Evolutionary conservation across 64 coral and sea anemone species (phyloP), one percentile per base, ranked within the genome.

Genomic region (Montipora efflorescens): DNA sequence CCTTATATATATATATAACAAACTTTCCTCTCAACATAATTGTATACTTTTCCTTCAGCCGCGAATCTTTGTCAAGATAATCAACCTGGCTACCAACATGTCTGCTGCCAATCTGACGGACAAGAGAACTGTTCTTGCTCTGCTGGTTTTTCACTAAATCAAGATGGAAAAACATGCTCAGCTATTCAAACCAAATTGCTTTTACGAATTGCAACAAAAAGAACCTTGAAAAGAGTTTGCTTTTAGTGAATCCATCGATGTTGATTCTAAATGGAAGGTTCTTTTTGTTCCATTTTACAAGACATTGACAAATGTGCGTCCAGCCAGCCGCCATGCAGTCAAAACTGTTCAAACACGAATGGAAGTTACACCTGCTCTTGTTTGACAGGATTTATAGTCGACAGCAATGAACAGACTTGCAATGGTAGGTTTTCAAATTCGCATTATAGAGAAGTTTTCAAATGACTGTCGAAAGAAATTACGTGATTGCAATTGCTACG

Each of bases 261-360:
- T 57, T 11, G 53, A 11, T 57, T 57, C 16, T 2, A 4, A 67
- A 18, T 12, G 8, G 25, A 14, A 4, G 18, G 0, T 20, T 9
- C 4, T 69, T 15, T 57, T 57, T 8, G 2, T 64, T 78, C 21
- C 25, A 48, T 16, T 18, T 13, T 7, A 10, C 28, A 19, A 94
- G 92, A 94, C 75, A 61, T 89, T 6, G 77, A 94, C n/a, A 85
- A 94, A 75, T 94, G 92, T 45, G 10, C 49, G 18, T 50, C 76
- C 8, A 51, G n/a, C 12, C 52, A 73, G 8, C 8, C 71, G 8
- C 61, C 58, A 1, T 94, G 92, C 43, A 50, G 9, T 61, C 92
- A 94, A 21, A 6, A 10, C 46, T 94, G 92, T 82, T 58, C 12
- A 14, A 89, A 94, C 43, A 81, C 47, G 3, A 7, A 9, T 0